Evolutionary conservation across 2,888 invertebrate species (phyloP).

Genomic region (Platerodrilus igneus): DNA sequence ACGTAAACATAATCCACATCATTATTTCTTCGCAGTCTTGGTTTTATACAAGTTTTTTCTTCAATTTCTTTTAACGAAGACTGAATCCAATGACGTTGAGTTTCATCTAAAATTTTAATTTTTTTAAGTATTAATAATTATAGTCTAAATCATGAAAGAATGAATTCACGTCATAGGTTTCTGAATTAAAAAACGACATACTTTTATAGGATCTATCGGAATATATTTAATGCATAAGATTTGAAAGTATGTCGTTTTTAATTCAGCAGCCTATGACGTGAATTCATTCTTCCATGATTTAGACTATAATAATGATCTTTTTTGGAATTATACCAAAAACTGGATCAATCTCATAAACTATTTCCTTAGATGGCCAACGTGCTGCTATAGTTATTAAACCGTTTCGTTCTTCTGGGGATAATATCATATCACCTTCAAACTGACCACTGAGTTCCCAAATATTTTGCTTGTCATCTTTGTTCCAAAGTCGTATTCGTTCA

Average conservation of each 20-base stretch:
- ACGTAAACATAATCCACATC: constrained; percentile 10
- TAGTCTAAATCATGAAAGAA: too few relatives aligned
- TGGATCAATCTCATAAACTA: constrained; percentile 10
- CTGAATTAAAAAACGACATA: too few relatives aligned
- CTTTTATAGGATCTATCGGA: too few relatives aligned
- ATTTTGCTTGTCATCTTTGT: constrained; percentile 1
- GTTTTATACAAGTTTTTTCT: constrained; percentile 9
- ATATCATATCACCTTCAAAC: constrained; percentile 15
- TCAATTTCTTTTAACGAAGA: not conserved
- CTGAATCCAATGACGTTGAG: not conserved
- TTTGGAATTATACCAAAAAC: constrained; percentile 4
- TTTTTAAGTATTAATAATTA: too few relatives aligned
- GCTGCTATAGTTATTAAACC: constrained; percentile 2
- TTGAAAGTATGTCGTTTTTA: too few relatives aligned
- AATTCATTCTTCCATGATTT: not conserved
- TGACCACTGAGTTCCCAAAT: constrained; percentile 17
- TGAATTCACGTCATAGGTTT: too few relatives aligned
- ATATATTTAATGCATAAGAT: too few relatives aligned
- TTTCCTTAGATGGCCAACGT: constrained; percentile 10
- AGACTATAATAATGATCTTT: not conserved
- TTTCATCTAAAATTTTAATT: constrained; percentile 1
- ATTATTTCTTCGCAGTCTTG: not conserved
- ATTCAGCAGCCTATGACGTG: too few relatives aligned
- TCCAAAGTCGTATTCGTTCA: too few relatives aligned
- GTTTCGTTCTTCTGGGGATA: constrained; percentile 11